A percentile compares a stretch with the other conserved stretches of the same genome.
These are phyloP conservation scores for Dasysyrphus albostriatus DNA, from an alignment of 2,888 invertebrate species.

Conservation along the genomic window DNA sequence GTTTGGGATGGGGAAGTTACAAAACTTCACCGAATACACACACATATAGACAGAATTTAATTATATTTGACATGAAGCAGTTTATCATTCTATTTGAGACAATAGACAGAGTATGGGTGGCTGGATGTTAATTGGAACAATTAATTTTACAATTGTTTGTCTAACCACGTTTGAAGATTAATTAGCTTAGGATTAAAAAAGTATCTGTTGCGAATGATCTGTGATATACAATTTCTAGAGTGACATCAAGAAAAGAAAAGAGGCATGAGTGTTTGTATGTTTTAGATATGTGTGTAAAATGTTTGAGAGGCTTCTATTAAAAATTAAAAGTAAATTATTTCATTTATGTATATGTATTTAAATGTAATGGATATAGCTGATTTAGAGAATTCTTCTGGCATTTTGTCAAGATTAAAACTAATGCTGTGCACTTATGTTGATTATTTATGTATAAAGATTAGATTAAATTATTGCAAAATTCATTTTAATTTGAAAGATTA, in stretches of 20 bases:
- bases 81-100: constrained; percentile 58
- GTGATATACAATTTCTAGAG: constrained; percentile 10
- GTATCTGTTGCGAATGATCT: constrained; percentile 56
- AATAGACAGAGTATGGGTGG: constrained; percentile 5
- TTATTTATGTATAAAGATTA: constrained; percentile 19
- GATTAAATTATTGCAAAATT: constrained; percentile 22
- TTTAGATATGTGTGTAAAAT: background rate
- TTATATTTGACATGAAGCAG: constrained; percentile 64
- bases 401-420: constrained; percentile 37
- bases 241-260: background rate
- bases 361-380: background rate
- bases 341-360: constrained; percentile 11
- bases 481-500: constrained; percentile 9
- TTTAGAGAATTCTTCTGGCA: constrained; percentile 8
- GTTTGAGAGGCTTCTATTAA: no score
- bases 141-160: constrained; percentile 66
- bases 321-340: constrained; percentile 39
- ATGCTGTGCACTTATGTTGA: background rate
- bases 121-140: constrained; percentile 67
- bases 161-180: constrained; percentile 60
- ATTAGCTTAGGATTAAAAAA: constrained; percentile 57
- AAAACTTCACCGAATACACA: constrained; percentile 25
- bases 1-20: background rate
- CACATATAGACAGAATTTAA: constrained; percentile 53
- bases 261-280: background rate